phyloP scores from a whole-genome alignment of 2,888 invertebrate species.

The Acheta domesticus region DNA sequence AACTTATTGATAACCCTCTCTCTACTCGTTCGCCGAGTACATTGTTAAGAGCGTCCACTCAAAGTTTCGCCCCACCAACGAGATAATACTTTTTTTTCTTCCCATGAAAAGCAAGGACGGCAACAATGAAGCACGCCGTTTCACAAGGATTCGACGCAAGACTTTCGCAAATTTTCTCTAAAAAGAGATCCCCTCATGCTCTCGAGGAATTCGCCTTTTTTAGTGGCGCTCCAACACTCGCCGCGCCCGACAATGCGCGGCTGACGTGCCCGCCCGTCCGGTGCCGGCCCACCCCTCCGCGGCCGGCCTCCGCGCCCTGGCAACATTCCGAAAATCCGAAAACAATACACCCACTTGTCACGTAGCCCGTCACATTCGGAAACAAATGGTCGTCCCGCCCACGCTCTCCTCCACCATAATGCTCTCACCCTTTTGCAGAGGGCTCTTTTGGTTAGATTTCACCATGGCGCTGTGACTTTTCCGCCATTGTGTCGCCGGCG shows the following conservation, averaged over 20 bases:
- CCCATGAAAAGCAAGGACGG: neutral
- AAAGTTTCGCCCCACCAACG: neutral
- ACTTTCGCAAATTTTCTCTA: neutral
- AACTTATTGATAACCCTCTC: neutral
- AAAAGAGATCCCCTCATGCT: constrained; percentile 1
- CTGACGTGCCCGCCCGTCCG: no score
- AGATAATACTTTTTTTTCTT: neutral
- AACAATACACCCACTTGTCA: constrained; percentile 25
- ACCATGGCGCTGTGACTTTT: neutral
- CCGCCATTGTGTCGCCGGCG: constrained; percentile 3
- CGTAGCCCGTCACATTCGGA: neutral
- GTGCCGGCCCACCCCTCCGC: no score
- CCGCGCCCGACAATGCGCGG: no score
- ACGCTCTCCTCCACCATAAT: neutral
- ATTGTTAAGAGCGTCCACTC: neutral
- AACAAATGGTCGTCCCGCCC: neutral
- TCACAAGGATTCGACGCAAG: neutral
- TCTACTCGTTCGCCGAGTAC: neutral
- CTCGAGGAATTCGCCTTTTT: neutral
- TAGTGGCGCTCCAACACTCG: neutral
- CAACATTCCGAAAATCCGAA: constrained; percentile 22
- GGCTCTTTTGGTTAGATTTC: constrained; percentile 7
- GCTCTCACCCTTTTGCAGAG: neutral
- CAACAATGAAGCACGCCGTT: neutral
- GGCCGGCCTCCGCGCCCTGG: neutral